Base-by-base conservation (phyloP, 2,113 vertebrate genomes). In the Falcunculus frontatus region DNA sequence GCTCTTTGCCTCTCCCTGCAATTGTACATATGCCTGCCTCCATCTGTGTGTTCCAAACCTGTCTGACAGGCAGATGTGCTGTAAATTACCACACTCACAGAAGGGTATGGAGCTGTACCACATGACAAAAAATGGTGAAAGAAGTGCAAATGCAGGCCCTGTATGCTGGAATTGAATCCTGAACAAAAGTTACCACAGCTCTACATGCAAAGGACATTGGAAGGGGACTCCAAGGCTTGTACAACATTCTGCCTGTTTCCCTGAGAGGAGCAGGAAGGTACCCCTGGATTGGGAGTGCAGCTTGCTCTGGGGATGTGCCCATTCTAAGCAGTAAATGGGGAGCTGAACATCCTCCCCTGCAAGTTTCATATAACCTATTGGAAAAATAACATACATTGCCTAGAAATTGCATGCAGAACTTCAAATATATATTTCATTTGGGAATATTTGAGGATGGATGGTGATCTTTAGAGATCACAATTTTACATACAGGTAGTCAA, bases 1-100 rank as follows among this genome's bases (percentile, higher is more conserved):
- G 32, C 14, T 56, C 26, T 9, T 50, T 25, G 33, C 16, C 37
- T 6, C 9, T 50, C 41, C 14, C 72, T 83, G 44, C n/a, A 19
- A 10, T 0, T 39, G 23, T 0, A 6, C 27, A 13, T 1, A 2
- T 2, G 0, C 22, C 59, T 90, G n/a, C 14, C 20, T 55, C 30
- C 41, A 17, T 3, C 22, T 65, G 7, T 13, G 15, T 16, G 65
- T 16, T 30, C 57, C 68, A 56, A 16, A 16, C 44, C 44, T 68
- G 35, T 11, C 32, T 68, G 55, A 18, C 10, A n/a, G 52, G 22
- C 33, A 37, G 37, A 22, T 4, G 0, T 5, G 4, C 0, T 55
- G 39, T 9, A 15, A 78, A 84, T 35, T 14, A 16, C 10, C 30
- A 22, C 33, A 4, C n/a, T 42, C n/a, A 19, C 20, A 42, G 15